phyloP scores from a whole-genome alignment of 2,888 invertebrate species.

The Biston stratarius region DNA sequence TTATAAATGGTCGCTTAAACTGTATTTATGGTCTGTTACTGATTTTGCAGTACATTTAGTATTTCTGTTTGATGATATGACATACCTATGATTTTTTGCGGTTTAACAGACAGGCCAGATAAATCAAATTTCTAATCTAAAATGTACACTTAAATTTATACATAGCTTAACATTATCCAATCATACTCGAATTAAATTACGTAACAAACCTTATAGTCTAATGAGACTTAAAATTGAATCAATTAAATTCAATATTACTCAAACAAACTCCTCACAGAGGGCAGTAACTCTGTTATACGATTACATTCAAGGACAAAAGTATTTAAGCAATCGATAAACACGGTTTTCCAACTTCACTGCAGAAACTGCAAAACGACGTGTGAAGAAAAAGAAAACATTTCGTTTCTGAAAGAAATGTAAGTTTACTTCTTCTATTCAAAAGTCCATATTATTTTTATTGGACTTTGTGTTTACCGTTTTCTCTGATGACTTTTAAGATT shows the following conservation, averaged over 20 bases:
- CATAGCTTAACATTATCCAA: neutral
- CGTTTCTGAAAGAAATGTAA: no score
- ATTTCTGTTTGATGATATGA: no score
- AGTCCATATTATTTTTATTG: no score
- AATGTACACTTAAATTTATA: neutral
- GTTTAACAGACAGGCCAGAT: neutral
- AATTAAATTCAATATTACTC: constrained; percentile 14
- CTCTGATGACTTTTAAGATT: neutral
- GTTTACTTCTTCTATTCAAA: no score
- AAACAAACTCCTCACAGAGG: constrained; percentile 15
- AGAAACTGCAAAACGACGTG: neutral
- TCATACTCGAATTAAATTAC: neutral
- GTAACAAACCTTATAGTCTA: constrained; percentile 2
- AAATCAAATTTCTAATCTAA: neutral
- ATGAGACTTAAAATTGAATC: constrained; percentile 11
- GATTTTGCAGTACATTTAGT: no score
- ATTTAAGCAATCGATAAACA: neutral
- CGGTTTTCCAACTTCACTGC: neutral
- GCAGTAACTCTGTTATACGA: constrained; percentile 9
- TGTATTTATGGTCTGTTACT: neutral
- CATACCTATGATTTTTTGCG: no score
- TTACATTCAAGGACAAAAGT: constrained; percentile 7
- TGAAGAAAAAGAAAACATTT: no score
- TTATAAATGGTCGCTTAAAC: no score
- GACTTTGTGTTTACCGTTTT: no score